These are phyloP conservation scores for Sebastes oblongus DNA, from an alignment of 2,797 vertebrate genomes.

Conservation along the genomic window DNA sequence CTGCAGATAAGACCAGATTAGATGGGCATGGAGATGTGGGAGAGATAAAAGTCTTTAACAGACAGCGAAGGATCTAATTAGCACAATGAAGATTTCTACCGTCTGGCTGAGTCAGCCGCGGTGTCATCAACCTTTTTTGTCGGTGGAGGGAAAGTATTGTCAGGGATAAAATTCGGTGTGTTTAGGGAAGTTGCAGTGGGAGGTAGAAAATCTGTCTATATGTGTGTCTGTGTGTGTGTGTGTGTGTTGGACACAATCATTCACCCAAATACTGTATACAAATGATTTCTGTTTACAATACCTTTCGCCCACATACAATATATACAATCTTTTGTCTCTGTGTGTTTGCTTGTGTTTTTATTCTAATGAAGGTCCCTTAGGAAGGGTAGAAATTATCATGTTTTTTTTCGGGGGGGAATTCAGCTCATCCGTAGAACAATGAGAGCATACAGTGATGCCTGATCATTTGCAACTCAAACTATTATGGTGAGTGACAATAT, in stretches of 20 bases:
- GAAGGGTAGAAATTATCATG: background rate
- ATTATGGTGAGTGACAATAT: background rate
- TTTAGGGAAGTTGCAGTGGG: slow-evolving; percentile 38
- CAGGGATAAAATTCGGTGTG: slow-evolving; percentile 11
- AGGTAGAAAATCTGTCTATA: slow-evolving; percentile 28
- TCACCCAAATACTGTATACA: slow-evolving; percentile 16
- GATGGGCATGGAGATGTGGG: slow-evolving; percentile 68
- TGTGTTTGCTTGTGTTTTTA: background rate
- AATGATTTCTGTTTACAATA: slow-evolving; percentile 22
- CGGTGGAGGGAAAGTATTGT: slow-evolving; percentile 43
- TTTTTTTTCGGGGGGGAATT: background rate
- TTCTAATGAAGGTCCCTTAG: slow-evolving; percentile 1
- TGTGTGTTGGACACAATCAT: slow-evolving; percentile 14
- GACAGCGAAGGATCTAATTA: slow-evolving; percentile 76
- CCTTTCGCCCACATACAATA: slow-evolving; percentile 1
- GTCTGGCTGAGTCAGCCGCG: slow-evolving; percentile 75
- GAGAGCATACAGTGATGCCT: background rate
- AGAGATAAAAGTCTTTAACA: slow-evolving; percentile 75
- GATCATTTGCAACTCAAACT: background rate
- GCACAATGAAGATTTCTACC: slow-evolving; percentile 71
- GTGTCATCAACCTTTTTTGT: slow-evolving; percentile 69
- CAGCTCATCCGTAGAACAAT: background rate
- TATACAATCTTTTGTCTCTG: background rate
- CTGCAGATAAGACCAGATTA: slow-evolving; percentile 73
- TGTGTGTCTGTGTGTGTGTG: background rate